Percentiles rank a stretch among this genome's conserved stretches.
Evolutionary conservation across 92 coral and sea anemone genomes (phyloP).

Genomic region (Micromussa lordhowensis): DNA sequence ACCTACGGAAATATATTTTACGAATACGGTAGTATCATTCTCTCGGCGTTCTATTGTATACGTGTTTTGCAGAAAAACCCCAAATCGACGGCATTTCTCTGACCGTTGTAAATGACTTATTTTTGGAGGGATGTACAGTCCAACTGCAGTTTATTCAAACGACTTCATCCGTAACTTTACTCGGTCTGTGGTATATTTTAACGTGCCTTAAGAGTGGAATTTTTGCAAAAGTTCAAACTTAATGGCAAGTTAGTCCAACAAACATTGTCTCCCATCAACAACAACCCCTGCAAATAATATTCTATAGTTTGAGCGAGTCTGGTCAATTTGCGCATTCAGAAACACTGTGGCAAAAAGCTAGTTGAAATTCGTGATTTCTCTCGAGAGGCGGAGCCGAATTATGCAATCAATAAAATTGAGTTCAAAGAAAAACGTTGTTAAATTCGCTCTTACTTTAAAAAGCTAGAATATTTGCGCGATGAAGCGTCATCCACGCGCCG

Average conservation of each 20-base stretch:
- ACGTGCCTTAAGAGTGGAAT: neutral
- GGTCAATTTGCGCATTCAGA: neutral
- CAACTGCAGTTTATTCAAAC: neutral
- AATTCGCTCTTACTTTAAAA: constrained; percentile 6
- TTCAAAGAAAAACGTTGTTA: neutral
- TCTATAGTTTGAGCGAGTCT: neutral
- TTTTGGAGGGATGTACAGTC: neutral
- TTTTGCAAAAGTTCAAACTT: neutral
- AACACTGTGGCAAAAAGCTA: neutral
- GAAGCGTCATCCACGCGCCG: constrained; percentile 39
- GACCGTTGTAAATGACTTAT: neutral
- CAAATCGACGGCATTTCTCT: too few species aligned
- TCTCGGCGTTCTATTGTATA: too few species aligned
- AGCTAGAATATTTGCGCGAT: constrained; percentile 36
- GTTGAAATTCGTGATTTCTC: constrained; percentile 7
- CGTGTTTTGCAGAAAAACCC: neutral
- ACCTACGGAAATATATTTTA: neutral
- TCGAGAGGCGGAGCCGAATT: neutral
- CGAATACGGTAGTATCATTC: neutral
- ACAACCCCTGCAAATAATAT: constrained; percentile 15
- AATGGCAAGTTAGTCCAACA: constrained; percentile 6
- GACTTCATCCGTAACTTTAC: neutral
- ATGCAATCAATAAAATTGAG: constrained; percentile 2
- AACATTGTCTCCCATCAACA: constrained; percentile 3
- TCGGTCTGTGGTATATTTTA: neutral